Evolutionary conservation across 2,113 vertebrate species (phyloP), one percentile per base, ranked within the genome.

Genomic region (Cinclus mexicanus): DNA sequence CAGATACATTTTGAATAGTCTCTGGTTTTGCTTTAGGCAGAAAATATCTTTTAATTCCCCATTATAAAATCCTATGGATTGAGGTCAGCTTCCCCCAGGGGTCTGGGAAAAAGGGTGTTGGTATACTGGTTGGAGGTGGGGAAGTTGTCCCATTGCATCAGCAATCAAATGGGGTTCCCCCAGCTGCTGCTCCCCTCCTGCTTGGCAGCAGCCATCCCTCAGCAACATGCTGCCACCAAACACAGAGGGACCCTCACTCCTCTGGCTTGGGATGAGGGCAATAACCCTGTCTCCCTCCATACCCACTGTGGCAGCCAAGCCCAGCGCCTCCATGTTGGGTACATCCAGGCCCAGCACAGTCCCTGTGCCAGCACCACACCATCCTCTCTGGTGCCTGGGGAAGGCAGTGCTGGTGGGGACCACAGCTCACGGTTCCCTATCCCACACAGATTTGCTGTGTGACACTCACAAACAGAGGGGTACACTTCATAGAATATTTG

Each of bases 261-360:
- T 41, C 4, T 16, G 8, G 16, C n/a, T n/a, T 20, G 6, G 17
- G 37, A 22, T 20, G n/a, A 86, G 25, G 64, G 44, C 33, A 80
- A 57, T 1, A 10, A 64, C 7, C 7, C 16, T 1, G 1, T 28
- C 20, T 37, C 12, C 1, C 50, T 63, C 67, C 0, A 2, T 1
- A 11, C 9, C 29, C 53, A 3, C 16, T 4, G 2, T 5, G 4
- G 5, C 39, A 26, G 29, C 69, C 70, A 46, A 68, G 37, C 3
- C 39, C 10, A 4, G 1, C 0, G 0, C 11, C 42, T 61, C 1
- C 0, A 0, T 14, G 55, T 0, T 10, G 22, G 77, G 74, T 44
- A 64, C 69, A 17, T 1, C 18, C n/a, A n/a, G 18, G 33, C 35
- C 28, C 31, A 60, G 61, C 12, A 17, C 42, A 2, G 9, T 31